Base-by-base conservation (phyloP, 2,113 vertebrate species). In the Blennius ocellaris region DNA sequence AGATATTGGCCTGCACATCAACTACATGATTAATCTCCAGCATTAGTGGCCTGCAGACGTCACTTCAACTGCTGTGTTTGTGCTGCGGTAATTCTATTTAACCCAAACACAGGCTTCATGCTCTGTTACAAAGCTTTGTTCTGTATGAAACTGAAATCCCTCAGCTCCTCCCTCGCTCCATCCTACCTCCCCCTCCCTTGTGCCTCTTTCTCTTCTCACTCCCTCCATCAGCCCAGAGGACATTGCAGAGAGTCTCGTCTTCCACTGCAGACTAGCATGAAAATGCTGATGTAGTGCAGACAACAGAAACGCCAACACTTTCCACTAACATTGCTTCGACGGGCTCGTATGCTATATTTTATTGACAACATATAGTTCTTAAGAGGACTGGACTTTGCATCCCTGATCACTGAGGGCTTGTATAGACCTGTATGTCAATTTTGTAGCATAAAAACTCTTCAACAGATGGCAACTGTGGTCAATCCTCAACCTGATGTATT, bases 71-170 rank as follows among this genome's bases (percentile, higher is more conserved):
- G 21, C 48, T 54, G 39, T 70, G 79, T 83, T 82, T 81, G 69
- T 57, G 64, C 57, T 16, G 55, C 14, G 0, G 9, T 82, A 82
- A 80, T 78, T 79, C 59, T 85, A 50, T 86, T 87, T 77, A 73
- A 60, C 17, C 30, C 50, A 76, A 84, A 78, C 73, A 52, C 38
- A 5, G 48, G 48, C 60, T 75, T 81, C 84, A 82, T 72, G 78
- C 78, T 30, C 76, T 3, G 72, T 80, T 90, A 43, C 72, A 78
- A 62, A 82, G 80, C 86, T 82, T 80, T 87, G 73, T 83, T 78
- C 56, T n/a, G 58, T 67, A 9, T 7, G 16, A 11, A 12, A 44
- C 67, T 75, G 6, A 81, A 80, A 80, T 82, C 87, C 68, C 73
- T n/a, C 36, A 15, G 37, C 50, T 57, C 48, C 48, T 50, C 70